Conservation (phyloP, 2,113 vertebrate genomes). For the Lepus timidus region DNA sequence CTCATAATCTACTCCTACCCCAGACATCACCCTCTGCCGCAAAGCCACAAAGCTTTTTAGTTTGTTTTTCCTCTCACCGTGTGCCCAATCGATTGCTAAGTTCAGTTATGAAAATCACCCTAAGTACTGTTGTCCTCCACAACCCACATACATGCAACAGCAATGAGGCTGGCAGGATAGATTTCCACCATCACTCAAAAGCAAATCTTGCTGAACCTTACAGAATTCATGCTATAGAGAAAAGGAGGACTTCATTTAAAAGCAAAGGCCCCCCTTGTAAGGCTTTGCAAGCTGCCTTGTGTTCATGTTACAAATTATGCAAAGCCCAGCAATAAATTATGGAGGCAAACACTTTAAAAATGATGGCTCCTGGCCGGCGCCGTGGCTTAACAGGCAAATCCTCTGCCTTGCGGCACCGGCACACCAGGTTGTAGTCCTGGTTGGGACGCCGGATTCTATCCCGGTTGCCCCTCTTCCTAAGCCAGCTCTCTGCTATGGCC, state of each 20-base stretch:
- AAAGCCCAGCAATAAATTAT: constrained; percentile 14
- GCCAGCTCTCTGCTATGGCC: no score
- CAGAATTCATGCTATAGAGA: background rate
- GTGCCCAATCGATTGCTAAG: background rate
- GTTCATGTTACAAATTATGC: background rate
- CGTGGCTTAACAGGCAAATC: no score
- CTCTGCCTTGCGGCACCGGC: no score
- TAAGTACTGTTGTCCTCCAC: background rate
- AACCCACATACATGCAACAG: background rate
- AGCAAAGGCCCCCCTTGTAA: constrained; percentile 20
- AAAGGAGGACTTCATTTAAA: background rate
- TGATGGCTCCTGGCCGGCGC: background rate
- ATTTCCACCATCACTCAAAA: constrained; percentile 8
- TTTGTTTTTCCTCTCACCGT: constrained; percentile 17
- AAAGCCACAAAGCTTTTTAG: background rate
- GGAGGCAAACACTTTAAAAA: constrained; percentile 48
- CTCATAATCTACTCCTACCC: background rate
- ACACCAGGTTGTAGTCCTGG: no score
- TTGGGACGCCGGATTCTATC: no score
- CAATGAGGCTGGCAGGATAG: background rate
- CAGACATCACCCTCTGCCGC: background rate
- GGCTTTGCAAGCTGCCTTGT: constrained; percentile 8
- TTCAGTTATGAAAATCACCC: constrained; percentile 7
- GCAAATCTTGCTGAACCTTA: constrained; percentile 39
- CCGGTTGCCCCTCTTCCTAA: no score